Evolutionary conservation across 35 echinoderm and acorn worm species (phyloP), one percentile per base, ranked within the genome.

Genomic region (Ptychodera flava): DNA sequence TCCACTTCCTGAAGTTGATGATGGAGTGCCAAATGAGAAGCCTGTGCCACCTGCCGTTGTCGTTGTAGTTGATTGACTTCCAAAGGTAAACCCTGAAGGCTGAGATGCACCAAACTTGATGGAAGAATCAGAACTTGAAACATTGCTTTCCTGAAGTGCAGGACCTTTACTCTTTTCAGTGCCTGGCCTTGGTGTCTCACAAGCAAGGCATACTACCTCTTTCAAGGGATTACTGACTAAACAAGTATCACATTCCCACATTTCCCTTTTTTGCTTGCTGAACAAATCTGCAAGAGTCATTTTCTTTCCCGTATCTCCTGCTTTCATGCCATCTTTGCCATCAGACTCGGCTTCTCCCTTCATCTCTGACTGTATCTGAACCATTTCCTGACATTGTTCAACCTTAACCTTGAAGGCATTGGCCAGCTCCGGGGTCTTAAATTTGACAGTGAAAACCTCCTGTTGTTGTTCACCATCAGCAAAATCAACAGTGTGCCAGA

Each of bases 21-120:
- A n/a, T n/a, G n/a, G n/a, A n/a, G n/a, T n/a, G n/a, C 82, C 79
- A 38, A 88, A 88, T 81, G 86, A 88, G 36, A 88, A 88, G 16
- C 86, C 78, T 33, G 78, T 37, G 82, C n/a, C 32, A 84, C 16
- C 35, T 38, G 2, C 78, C 29, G 29, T 28, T 15, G 15, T 77
- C n/a, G n/a, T n/a, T 6, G 78, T 1, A 79, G n/a, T 31, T 10
- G 78, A 1, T 30, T 2, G 31, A 10, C 80, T 28, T 32, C 80
- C 30, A 32, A 81, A 81, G 28, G 0, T 81, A 34, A 32, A 81
- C 14, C 31, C 31, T 14, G 80, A 81, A 32, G 80, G 33, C 35
- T 81, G 80, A 1, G 80, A 34, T 81, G 80, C 33, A 32, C 1
- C 6, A 32, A 33, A 34, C 35, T 31, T 31, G 1, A 16, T 28